Conservation (phyloP, 2,113 vertebrate genomes). For the Sceloporus tristichus region DNA sequence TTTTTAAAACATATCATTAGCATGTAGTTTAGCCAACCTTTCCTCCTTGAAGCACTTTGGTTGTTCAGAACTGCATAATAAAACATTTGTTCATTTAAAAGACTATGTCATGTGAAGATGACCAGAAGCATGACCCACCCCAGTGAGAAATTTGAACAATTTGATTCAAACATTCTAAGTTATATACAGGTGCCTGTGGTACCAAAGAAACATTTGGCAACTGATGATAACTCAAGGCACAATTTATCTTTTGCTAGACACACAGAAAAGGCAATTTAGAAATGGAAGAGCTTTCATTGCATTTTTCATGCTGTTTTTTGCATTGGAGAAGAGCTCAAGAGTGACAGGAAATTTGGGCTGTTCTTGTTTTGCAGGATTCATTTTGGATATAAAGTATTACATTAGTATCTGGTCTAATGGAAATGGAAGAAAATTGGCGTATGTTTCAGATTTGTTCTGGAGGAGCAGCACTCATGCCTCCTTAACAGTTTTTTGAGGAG, state of each 20-base stretch:
- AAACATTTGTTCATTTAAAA: background rate
- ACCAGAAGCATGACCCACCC: background rate
- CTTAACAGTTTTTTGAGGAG: background rate
- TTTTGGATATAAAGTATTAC: background rate
- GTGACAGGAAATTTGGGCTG: background rate
- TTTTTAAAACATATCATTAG: background rate
- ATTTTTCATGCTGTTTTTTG: background rate
- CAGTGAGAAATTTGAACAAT: background rate
- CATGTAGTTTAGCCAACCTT: background rate
- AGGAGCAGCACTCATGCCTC: background rate
- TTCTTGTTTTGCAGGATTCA: too few species aligned
- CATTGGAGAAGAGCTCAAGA: background rate
- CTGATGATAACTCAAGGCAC: conserved; percentile 15
- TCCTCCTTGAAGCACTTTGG: background rate
- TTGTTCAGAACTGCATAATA: background rate
- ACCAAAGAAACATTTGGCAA: background rate
- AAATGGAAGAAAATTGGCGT: background rate
- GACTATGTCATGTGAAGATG: background rate
- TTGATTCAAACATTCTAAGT: background rate
- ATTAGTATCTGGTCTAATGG: background rate
- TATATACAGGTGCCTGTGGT: background rate
- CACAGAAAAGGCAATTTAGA: background rate
- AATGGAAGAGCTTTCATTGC: background rate
- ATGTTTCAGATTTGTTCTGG: background rate
- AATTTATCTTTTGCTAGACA: rapidly evolving